Evolutionary conservation across 2,113 vertebrate genomes (phyloP).

Genomic region (Myxocyprinus asiaticus): DNA sequence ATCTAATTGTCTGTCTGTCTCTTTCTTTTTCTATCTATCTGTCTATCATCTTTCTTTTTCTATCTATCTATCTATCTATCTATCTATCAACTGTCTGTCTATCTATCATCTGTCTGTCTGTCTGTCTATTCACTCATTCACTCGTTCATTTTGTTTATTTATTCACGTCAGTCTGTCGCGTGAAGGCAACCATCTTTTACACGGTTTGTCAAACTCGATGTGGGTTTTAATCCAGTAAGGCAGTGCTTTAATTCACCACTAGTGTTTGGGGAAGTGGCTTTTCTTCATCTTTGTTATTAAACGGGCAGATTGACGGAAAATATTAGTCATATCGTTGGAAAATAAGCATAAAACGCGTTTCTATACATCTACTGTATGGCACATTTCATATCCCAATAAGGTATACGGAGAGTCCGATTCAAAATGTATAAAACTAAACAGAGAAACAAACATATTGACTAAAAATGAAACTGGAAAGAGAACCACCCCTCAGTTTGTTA

Average conservation of each 20-base stretch:
- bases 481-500: slow-evolving; percentile 27
- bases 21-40: no score
- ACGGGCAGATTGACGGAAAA: not conserved
- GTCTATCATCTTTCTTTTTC: no score
- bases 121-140: not conserved
- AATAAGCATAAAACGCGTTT: not conserved
- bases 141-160: not conserved
- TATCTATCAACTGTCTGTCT: not conserved
- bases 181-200: not conserved
- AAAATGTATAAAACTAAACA: not conserved
- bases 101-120: no score
- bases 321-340: not conserved
- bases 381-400: not conserved
- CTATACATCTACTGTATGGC: no score
- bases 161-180: not conserved
- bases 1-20: no score
- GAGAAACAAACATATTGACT: not conserved
- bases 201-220: not conserved
- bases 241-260: not conserved
- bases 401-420: not conserved
- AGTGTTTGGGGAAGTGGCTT: not conserved
- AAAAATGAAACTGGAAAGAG: not conserved
- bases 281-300: not conserved
- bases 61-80: not conserved
- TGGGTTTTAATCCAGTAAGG: not conserved